Conservation (phyloP, 1,140 invertebrate genomes). For the Aphis gossypii region DNA sequence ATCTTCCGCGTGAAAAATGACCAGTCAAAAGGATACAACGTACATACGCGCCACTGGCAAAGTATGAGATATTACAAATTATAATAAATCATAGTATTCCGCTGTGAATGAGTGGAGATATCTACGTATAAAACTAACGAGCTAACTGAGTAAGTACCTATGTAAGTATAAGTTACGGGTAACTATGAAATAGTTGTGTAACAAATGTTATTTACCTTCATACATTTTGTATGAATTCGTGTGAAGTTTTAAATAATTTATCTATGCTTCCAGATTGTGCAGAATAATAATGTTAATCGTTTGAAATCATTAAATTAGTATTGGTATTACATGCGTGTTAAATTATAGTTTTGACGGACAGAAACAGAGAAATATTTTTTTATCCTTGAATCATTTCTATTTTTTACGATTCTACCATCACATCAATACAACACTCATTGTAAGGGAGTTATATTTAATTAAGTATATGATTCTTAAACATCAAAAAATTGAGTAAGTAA, state of each 20-base stretch:
- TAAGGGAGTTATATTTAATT: not conserved
- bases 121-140: not conserved
- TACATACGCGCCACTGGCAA: not conserved
- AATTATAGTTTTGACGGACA: not conserved
- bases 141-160: too few species aligned
- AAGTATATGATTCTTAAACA: not conserved
- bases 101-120: not conserved
- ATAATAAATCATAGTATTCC: not conserved
- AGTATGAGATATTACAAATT: not conserved
- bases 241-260: not conserved
- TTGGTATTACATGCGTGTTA: not conserved
- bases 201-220: not conserved
- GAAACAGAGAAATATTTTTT: not conserved
- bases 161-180: not conserved
- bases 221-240: not conserved
- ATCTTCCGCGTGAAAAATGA: not conserved
- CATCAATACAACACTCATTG: too few species aligned
- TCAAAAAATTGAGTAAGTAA: too few species aligned
- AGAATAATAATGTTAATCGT: not conserved
- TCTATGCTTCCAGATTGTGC: too few species aligned
- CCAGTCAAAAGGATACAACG: not conserved
- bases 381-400: not conserved
- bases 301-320: not conserved
- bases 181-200: not conserved
- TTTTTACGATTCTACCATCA: too few species aligned